phyloP scores from a whole-genome alignment of 1,140 invertebrate genomes.

The Drosophila orosa region DNA sequence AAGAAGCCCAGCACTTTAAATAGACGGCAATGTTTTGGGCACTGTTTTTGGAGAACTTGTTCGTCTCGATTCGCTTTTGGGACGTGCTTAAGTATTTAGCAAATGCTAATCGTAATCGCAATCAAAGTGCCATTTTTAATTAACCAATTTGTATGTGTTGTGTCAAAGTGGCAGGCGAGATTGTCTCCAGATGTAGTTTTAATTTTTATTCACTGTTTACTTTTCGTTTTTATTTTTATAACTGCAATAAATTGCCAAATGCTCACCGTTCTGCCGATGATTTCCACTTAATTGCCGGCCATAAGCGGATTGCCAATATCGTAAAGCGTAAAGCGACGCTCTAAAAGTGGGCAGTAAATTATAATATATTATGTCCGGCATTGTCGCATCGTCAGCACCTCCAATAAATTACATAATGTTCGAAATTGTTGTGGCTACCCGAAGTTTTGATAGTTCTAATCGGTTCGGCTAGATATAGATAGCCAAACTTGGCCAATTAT shows the following conservation, averaged over 20 bases:
- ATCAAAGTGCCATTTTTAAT: slow-evolving; percentile 54
- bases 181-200: slow-evolving; percentile 26
- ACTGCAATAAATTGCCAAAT: slow-evolving; percentile 61
- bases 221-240: slow-evolving; percentile 38
- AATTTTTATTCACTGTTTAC: slow-evolving; percentile 16
- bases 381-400: background rate
- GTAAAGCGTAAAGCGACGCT: slow-evolving; percentile 33
- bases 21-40: background rate
- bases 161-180: slow-evolving; percentile 24
- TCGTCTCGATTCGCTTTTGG: slow-evolving; percentile 10
- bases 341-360: slow-evolving; percentile 27
- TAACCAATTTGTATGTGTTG: slow-evolving; percentile 75
- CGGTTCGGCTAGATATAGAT: background rate
- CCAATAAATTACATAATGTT: slow-evolving; percentile 28
- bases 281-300: slow-evolving; percentile 47
- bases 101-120: slow-evolving; percentile 22
- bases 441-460: slow-evolving; percentile 13
- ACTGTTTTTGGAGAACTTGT: slow-evolving; percentile 21
- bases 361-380: slow-evolving; percentile 31
- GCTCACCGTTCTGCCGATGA: slow-evolving; percentile 35
- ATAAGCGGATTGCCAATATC: slow-evolving; percentile 38
- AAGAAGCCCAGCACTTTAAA: slow-evolving; percentile 18
- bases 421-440: slow-evolving; percentile 12
- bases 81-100: slow-evolving; percentile 28
- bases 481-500: slow-evolving; percentile 9